Evolutionary conservation across 2,888 invertebrate genomes (phyloP), one percentile per base, ranked within the genome.

Genomic region (Hemicrepidius hirtus): DNA sequence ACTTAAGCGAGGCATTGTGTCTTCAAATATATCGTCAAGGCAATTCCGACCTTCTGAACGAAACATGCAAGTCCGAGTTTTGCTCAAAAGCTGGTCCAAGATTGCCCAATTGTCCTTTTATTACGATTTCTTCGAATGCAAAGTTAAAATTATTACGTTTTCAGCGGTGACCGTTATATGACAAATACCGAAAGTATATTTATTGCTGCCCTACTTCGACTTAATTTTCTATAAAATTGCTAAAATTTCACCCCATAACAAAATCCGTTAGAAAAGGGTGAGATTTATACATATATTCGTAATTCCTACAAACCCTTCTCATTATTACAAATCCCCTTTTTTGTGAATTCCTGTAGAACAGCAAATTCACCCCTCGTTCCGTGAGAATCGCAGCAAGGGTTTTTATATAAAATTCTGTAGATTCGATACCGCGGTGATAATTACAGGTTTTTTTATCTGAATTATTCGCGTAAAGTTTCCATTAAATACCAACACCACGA

Each of bases 1-100:
- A 80, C 84, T 84, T 84, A 84, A 84, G 81, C 75, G 77, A 74
- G 70, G 79, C 77, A 80, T 82, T 83, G 81, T 82, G 78, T 66
- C 60, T 53, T 44, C 60, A 37, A 46, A 50, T 18, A 41, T 10
- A 59, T 16, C 7, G 46, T 62, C 50, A 37, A 62, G 57, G 37
- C 62, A 46, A 68, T 40, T 59, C 28, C 50, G 21, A 67, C 71
- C 50, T 66, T 60, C 28, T 21, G 46, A 18, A 21, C 50, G 60
- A 7, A 13, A 35, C 21, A 20, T 67, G n/a, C 20, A 53, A 71
- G 67, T 21, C 12, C 53, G 20, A 41, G 12, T 53, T 49, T 66
- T 13, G 62, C 12, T 50, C 20, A 28, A 16, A 70, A 66, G 16
- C 37, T 41, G 32, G 53, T 16, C 41, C 20, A 18, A 44, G 55